Base-by-base conservation (phyloP, 2,888 invertebrate species). In the Thecophora atra region DNA sequence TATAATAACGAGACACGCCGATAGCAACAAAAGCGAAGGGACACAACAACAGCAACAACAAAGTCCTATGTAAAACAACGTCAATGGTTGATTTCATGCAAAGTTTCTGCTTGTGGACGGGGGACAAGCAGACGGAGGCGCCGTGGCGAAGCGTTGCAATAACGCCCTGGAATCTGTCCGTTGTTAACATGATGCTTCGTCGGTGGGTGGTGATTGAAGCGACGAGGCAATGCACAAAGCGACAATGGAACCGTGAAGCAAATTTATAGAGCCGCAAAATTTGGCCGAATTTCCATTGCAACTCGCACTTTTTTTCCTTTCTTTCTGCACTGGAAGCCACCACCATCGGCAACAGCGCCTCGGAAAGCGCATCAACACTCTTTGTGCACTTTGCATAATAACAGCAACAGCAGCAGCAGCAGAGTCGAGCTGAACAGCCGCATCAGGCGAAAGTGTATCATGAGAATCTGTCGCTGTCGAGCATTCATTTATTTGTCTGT, bases 311-410 rank as follows among this genome's bases (percentile, higher is more conserved):
- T 21, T 42, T 64, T 64, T 63, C 42, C 11, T 37, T 37, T 37
- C 11, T 37, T 37, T 8, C 37, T 64, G 64, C 7, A 64, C n/a
- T n/a, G n/a, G n/a, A 0, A 58, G 11, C 64, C 7, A 6, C 7
- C 37, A 11, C 37, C 37, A 37, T 37, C 37, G 37, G 37, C 37
- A 37, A 37, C 37, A 11, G 6, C 37, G 37, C 1, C 37, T 37
- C 7, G 6, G 37, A 37, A 37, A 37, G 11, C 6, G 37, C 26
- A 26, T 26, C 47, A 64, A 15, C 26, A 64, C 64, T 64, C 17
- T 44, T 21, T 6, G 58, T 28, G 54, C 63, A 63, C 63, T 63
- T 42, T 63, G 63, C 37, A 64, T 64, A 64, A 64, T 64, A 64
- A 64, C 42, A 64, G 26, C 44, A 64, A 47, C 47, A 47, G 7